Conservation (phyloP, 1,140 invertebrate species). For the Hermatobates lingyangjiaoensis region DNA sequence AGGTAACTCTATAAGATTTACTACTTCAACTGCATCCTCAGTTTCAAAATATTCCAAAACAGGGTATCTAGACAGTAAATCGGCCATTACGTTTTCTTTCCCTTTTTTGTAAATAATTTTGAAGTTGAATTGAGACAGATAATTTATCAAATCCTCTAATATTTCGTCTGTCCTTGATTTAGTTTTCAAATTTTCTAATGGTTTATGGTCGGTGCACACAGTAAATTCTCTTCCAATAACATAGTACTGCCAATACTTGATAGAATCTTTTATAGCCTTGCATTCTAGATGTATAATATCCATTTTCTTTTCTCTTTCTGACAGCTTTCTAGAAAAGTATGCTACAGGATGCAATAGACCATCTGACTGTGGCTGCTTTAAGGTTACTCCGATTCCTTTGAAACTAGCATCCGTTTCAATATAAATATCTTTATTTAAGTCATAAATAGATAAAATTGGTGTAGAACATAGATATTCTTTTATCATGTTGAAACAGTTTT, state of each 20-base stretch:
- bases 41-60: no score
- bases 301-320: constrained; percentile 8
- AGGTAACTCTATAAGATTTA: constrained; percentile 3
- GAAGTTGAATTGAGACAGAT: constrained; percentile 13
- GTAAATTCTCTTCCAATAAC: constrained; percentile 11
- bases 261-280: constrained; percentile 15
- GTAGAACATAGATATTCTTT: constrained; percentile 21
- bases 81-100: constrained; percentile 10
- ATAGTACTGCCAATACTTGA: constrained; percentile 16
- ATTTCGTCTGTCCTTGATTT: constrained; percentile 12
- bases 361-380: background rate
- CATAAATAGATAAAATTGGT: constrained; percentile 21
- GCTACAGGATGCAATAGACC: constrained; percentile 13
- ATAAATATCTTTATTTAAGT: no score
- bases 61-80: constrained; percentile 3
- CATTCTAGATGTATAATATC: constrained; percentile 20
- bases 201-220: constrained; percentile 13
- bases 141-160: constrained; percentile 9
- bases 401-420: constrained; percentile 22
- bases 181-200: constrained; percentile 12
- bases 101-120: constrained; percentile 10
- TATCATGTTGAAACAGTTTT: constrained; percentile 21
- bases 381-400: constrained; percentile 7
- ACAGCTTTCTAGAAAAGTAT: constrained; percentile 7
- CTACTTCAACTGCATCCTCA: constrained; percentile 6